Base-by-base conservation (phyloP, 2,113 vertebrate species). In the human region DNA sequence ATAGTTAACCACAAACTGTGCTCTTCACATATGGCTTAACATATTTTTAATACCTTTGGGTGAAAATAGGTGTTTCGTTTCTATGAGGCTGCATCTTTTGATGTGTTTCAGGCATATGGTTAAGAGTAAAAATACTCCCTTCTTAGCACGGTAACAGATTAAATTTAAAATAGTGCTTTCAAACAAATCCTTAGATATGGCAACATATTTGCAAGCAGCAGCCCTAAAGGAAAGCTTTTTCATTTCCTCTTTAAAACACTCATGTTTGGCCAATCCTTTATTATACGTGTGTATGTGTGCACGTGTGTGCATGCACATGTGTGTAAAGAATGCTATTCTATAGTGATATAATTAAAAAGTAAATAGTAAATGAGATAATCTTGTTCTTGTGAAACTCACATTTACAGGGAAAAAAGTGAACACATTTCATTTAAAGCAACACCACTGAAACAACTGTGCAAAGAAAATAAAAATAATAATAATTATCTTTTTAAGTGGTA, bases 111-210 rank as follows among this genome's bases (percentile, higher is more conserved):
- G 25, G 75, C 43, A 35, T 35, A 45, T 80, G n/a, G 8, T 16
- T 95, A 61, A 32, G n/a, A 3, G 0, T 14, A 48, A 87, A 0
- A 5, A 14, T 57, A 8, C 40, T 94, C 86, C 89, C 85, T 84
- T 83, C 73, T 70, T 61, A 96, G 12, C 22, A 94, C 86, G 20
- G 18, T 52, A 88, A 78, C 25, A 89, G 27, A 89, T 94, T 89
- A 93, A 81, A 93, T 70, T 89, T 68, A 16, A 96, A 90, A 87
- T 23, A 38, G 4, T 48, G 1, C 14, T 76, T 70, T 90, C 20
- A 55, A 59, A n/a, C 5, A 75, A 83, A 89, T 11, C 1, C 64
- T 92, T 70, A 96, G 82, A 66, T 78, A 55, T 79, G 48, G 20
- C 5, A 81, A 45, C 16, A 38, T 8, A 57, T 64, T 94, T 93